Evolutionary conservation across 2,113 vertebrate species (phyloP).

Genomic region (Thryonomys swinderianus): DNA sequence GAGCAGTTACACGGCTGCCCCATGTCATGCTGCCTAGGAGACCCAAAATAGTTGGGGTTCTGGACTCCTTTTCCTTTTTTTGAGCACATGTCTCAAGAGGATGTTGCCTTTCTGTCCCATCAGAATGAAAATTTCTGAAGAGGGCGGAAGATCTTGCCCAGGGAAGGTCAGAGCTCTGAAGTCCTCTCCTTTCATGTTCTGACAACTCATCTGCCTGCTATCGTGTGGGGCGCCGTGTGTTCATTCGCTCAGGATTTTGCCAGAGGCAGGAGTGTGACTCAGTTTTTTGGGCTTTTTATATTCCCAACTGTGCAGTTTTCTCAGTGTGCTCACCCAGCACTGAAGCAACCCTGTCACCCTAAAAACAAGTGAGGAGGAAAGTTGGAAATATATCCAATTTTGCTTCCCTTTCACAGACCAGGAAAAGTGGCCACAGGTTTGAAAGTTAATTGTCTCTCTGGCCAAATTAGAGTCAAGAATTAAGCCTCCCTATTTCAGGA

Average conservation of each 20-base stretch:
- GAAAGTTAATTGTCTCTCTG: constrained; percentile 55
- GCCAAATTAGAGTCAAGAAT: constrained; percentile 67
- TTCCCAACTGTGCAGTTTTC: constrained; percentile 35
- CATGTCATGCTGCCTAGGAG: neutral
- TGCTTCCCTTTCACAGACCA: neutral
- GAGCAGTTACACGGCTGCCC: neutral
- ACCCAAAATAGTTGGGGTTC: neutral
- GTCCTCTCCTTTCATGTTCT: constrained; percentile 61
- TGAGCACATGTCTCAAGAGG: neutral
- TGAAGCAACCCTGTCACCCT: constrained; percentile 49
- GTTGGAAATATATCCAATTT: constrained; percentile 40
- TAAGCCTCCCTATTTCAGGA: constrained; percentile 53
- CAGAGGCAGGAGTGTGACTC: constrained; percentile 51
- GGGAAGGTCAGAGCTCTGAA: neutral
- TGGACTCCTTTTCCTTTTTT: neutral
- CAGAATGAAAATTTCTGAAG: constrained; percentile 3
- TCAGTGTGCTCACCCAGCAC: neutral
- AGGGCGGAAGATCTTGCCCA: neutral
- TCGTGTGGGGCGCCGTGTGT: neutral
- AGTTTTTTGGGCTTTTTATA: constrained; percentile 54
- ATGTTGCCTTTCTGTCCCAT: neutral
- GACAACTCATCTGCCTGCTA: constrained; percentile 50
- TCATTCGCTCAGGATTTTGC: constrained; percentile 37
- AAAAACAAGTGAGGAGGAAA: constrained; percentile 68
- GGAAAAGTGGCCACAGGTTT: constrained; percentile 6